Base-by-base conservation (phyloP, 2,113 vertebrate species). In the Romanogobio albipinnatus region DNA sequence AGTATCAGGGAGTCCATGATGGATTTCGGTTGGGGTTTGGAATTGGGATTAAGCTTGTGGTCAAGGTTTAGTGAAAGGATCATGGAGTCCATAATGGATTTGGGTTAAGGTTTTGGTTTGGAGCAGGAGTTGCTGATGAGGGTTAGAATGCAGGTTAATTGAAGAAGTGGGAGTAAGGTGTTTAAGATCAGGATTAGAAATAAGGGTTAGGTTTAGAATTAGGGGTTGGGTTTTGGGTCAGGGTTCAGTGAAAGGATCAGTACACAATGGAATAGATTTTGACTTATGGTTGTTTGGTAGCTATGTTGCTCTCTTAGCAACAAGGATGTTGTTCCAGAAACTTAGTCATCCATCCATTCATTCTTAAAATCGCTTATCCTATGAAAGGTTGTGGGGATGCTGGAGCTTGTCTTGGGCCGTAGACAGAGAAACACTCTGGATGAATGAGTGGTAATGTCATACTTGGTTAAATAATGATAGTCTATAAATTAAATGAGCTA, bases 401-500 rank as follows among this genome's bases (percentile, higher is more conserved):
- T 70, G 9, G 33, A 39, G 66, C 66, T 17, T n/a, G 33, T 70
- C 9, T 70, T 33, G 1, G 10, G 14, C 13, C 26, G 29, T 29
- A 70, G 33, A 9, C 66, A 70, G 17, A 33, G 17, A 39, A 70
- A 70, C 17, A 39, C 17, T 70, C 68, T 43, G 19, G 22, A 24
- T 74, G 71, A n/a, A 74, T 47, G 45, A 49, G 10, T 74, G 71
- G 9, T 24, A 14, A 45, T 49, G n/a, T 49, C n/a, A n/a, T 26
- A 45, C n/a, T 74, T 74, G 71, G n/a, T n/a, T 49, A 74, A 47
- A 74, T 24, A n/a, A 39, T 73, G n/a, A 24, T 45, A 14, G 49
- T 5, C 22, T n/a, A 24, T 74, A 26, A 24, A 43, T 47, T 4
- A 74, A 45, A 74, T 39, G 39, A 39, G 45, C 47, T 5, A 22